Evolutionary conservation across 2,888 invertebrate genomes (phyloP).

Genomic region (Ptilodon capucinus): DNA sequence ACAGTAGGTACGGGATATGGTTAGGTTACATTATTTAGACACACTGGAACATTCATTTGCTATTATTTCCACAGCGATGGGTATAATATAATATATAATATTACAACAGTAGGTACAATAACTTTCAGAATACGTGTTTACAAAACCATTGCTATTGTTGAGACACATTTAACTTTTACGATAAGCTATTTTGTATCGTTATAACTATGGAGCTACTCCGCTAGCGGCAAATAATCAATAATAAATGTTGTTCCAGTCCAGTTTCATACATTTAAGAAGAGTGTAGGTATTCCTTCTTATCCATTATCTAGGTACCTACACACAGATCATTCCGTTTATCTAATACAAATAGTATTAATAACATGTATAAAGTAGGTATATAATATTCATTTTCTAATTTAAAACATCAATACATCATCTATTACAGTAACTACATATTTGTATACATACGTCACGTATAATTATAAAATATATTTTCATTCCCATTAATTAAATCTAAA

Average conservation of each 20-base stretch:
- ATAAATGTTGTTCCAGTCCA: not conserved
- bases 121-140: not conserved
- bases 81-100: too few relatives aligned
- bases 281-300: not conserved
- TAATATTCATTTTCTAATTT: slow-evolving; percentile 51
- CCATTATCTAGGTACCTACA: slow-evolving; percentile 1
- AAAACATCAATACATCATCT: slow-evolving; percentile 56
- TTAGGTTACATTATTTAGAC: slow-evolving; percentile 15
- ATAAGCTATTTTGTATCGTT: too few relatives aligned
- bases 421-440: slow-evolving; percentile 50
- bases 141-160: too few relatives aligned
- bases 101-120: too few relatives aligned
- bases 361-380: slow-evolving; percentile 48
- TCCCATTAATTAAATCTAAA: slow-evolving; percentile 57
- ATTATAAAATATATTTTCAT: slow-evolving; percentile 60
- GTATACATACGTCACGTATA: slow-evolving; percentile 63
- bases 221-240: not conserved
- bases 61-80: too few relatives aligned
- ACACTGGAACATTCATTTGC: not conserved
- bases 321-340: slow-evolving; percentile 12
- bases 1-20: slow-evolving; percentile 50
- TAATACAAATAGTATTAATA: slow-evolving; percentile 23
- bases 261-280: not conserved
- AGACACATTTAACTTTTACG: too few relatives aligned
- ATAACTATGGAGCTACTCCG: too few relatives aligned